Evolutionary conservation across 2,113 vertebrate genomes (phyloP), one percentile per base, ranked within the genome.

Genomic region (Stictonetta naevosa): DNA sequence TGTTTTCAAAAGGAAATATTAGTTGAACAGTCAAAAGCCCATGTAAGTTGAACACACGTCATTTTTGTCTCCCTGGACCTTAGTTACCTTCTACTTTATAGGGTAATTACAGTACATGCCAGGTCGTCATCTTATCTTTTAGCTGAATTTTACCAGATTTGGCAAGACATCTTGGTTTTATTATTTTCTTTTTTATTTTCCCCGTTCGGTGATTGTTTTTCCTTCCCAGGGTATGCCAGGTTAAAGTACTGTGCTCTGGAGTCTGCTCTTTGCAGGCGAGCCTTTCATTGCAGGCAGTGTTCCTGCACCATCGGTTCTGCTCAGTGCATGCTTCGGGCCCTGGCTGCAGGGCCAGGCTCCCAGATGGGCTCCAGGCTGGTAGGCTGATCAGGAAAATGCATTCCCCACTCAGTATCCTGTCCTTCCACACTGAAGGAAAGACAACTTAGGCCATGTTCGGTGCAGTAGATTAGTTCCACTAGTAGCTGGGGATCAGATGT

Each of bases 41-140:
- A 10, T 44, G 36, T 34, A 58, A 23, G 28, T 75, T 46, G 44
- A 36, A 29, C 29, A 12, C 23, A n/a, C 11, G 28, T 78, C 58
- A 3, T 88, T 92, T 66, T 75, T 1, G 0, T 76, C 78, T 62
- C 28, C 11, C 5, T 63, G 8, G 13, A 26, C 63, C 31, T 38
- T 81, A 36, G 11, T 74, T 90, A 36, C 17, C 20, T 44, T 91
- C 67, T 44, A 44, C 46, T 88, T 84, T 62, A 9, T 38, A 63
- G 46, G 23, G 4, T 53, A 8, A 38, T 74, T 80, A 66, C 36
- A 73, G 21, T 48, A 44, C 66, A 15, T 21, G 13, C 3, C 34
- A 19, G 0, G 0, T 38, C 8, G 1, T 28, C 68, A 12, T 90
- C 13, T 34, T 74, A 31, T 11, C 28, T 67, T 69, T 52, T 48